Evolutionary conservation across 2,797 vertebrate genomes (phyloP), one percentile per base, ranked within the genome.

Genomic region (Lutjanus campechanus): DNA sequence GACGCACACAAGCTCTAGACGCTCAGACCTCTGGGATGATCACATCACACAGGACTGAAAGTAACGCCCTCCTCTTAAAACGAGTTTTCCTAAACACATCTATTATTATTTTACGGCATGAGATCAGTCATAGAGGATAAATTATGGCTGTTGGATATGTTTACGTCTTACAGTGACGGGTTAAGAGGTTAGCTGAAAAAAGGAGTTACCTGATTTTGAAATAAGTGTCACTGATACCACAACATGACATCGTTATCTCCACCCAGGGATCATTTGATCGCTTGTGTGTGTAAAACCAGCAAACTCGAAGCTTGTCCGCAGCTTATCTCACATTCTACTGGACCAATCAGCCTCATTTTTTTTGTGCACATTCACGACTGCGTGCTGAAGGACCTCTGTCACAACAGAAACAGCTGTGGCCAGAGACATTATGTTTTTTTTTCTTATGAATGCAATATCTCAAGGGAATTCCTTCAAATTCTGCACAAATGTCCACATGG

Each of bases 11-110:
- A 11, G 11, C 20, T 5, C 10, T 10, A 54, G 46, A 49, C 25
- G 6, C 53, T 62, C 0, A 49, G 50, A 53, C 64, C 36, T 44
- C 55, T 55, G 58, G 58, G 66, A 63, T 68, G 61, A 77, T 80
- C 70, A 60, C 47, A 50, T 78, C 73, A 65, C 58, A 49, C 62
- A 36, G 19, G 36, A 22, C 46, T 56, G 17, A 80, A 43, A 74
- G 66, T 0, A 29, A 53, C 61, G n/a, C 61, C 54, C 59, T 49
- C 71, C 49, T n/a, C 51, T 56, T 43, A 29, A 36, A 76, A 62
- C 13, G 10, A 40, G 12, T 25, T 51, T 22, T 25, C 51, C 63
- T 16, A 19, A 75, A 51, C 46, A 63, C 63, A 40, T 71, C 22
- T 47, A 13, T 53, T 12, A 46, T 56, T 47, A 19, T 47, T 46